Conservation (phyloP, 2,113 vertebrate species). For the Periophthalmus modestus region DNA sequence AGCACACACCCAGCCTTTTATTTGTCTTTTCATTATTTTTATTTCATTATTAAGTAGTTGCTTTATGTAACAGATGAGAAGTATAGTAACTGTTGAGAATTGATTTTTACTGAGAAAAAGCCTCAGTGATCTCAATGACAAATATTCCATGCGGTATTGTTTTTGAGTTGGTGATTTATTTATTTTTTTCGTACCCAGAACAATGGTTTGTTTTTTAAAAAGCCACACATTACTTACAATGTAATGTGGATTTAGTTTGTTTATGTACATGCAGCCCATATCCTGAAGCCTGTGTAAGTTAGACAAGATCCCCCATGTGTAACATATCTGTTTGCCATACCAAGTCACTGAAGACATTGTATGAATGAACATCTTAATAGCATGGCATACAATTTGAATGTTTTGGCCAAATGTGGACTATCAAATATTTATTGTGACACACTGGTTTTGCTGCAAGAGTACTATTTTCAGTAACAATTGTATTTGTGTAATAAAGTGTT, state of each 20-base stretch:
- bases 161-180: neutral
- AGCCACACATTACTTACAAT: neutral
- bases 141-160: neutral
- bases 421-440: constrained; percentile 90
- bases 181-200: neutral
- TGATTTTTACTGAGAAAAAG: neutral
- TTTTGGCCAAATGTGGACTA: constrained; percentile 82
- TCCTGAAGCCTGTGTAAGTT: neutral
- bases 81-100: neutral
- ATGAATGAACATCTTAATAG: constrained; percentile 20
- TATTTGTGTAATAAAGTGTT: constrained; percentile 99
- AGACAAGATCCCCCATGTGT: neutral
- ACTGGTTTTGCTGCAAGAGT: constrained; percentile 96
- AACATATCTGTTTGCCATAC: neutral
- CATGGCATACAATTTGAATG: constrained; percentile 65
- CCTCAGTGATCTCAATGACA: neutral
- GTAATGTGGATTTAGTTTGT: neutral
- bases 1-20: neutral
- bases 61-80: neutral
- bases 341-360: constrained; percentile 8
- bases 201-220: neutral
- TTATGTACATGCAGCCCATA: neutral
- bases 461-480: constrained; percentile 99
- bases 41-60: neutral
- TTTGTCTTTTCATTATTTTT: neutral